These are phyloP conservation scores for Dasyprocta punctata DNA, from an alignment of 2,113 vertebrate genomes.

Conservation along the genomic window DNA sequence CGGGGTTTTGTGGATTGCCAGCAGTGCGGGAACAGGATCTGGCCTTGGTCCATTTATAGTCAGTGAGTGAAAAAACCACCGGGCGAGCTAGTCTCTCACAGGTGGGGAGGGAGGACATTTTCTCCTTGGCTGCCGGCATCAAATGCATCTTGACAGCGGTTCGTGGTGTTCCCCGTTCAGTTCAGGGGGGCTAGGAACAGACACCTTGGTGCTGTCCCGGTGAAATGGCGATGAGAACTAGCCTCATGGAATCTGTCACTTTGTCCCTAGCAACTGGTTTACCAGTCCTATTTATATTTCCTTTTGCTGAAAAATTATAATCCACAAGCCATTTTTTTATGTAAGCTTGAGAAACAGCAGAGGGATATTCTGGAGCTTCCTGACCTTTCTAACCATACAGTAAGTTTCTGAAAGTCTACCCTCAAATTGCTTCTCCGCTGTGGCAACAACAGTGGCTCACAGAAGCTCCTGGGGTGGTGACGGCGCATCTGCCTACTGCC, in stretches of 20 bases:
- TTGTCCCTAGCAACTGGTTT: neutral
- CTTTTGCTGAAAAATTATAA: neutral
- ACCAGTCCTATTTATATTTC: neutral
- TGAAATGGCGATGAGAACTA: neutral
- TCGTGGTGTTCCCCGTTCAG: neutral
- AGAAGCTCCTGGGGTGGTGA: neutral
- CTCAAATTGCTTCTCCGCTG: neutral
- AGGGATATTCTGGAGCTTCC: neutral
- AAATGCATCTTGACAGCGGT: neutral
- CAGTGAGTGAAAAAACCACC: neutral
- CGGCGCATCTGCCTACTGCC: neutral
- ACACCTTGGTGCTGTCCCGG: too few species aligned
- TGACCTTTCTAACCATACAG: neutral
- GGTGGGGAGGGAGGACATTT: neutral
- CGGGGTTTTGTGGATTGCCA: neutral
- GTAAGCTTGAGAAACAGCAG: neutral
- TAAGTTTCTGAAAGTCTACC: neutral
- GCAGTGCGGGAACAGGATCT: neutral
- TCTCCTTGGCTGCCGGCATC: neutral
- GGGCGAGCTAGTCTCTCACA: neutral
- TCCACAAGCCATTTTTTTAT: neutral
- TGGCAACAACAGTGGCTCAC: neutral
- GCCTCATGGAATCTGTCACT: neutral
- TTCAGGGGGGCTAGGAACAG: neutral
- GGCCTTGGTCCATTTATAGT: neutral